Evolutionary conservation across 2,797 vertebrate genomes (phyloP).

Genomic region (Acipenser transmontanus): DNA sequence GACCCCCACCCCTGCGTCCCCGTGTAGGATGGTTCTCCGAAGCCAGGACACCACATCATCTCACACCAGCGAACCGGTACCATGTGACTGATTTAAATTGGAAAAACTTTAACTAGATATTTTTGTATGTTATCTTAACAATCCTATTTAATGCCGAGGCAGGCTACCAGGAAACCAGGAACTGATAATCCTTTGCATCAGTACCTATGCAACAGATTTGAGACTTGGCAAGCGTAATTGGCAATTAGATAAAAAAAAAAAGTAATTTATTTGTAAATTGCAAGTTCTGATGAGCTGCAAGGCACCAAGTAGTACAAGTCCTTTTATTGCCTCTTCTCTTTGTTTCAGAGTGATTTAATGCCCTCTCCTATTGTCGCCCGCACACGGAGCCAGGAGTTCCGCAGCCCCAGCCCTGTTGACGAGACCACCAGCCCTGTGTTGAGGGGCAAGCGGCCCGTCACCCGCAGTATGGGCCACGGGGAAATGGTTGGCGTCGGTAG

Average conservation of each 20-base stretch:
- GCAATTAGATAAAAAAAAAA: too few relatives aligned
- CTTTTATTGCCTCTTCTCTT: too few relatives aligned
- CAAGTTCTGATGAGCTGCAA: too few relatives aligned
- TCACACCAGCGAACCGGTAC: slow-evolving; percentile 49
- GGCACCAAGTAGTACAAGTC: too few relatives aligned
- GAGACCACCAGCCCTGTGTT: slow-evolving; percentile 56
- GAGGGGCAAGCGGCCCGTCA: slow-evolving; percentile 71
- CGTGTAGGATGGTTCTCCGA: slow-evolving; percentile 79
- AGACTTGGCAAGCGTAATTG: too few relatives aligned
- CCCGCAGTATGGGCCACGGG: slow-evolving; percentile 76
- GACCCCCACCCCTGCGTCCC: slow-evolving; percentile 47
- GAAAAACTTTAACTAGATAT: too few relatives aligned
- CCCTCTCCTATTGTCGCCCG: slow-evolving; percentile 51
- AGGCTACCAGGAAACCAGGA: too few relatives aligned
- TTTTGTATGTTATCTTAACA: too few relatives aligned
- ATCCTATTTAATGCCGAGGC: too few relatives aligned
- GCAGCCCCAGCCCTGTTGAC: slow-evolving; percentile 59
- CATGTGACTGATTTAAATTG: not conserved
- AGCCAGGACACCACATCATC: slow-evolving; percentile 70
- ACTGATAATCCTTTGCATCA: too few relatives aligned
- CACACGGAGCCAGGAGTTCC: slow-evolving; percentile 69
- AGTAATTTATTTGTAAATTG: too few relatives aligned
- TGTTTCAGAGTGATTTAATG: slow-evolving; percentile 47
- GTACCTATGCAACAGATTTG: too few relatives aligned
- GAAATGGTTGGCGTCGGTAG: slow-evolving; percentile 36